Evolutionary conservation across 2,888 invertebrate species (phyloP), one percentile per base, ranked within the genome.

Genomic region (Encarsia formosa): DNA sequence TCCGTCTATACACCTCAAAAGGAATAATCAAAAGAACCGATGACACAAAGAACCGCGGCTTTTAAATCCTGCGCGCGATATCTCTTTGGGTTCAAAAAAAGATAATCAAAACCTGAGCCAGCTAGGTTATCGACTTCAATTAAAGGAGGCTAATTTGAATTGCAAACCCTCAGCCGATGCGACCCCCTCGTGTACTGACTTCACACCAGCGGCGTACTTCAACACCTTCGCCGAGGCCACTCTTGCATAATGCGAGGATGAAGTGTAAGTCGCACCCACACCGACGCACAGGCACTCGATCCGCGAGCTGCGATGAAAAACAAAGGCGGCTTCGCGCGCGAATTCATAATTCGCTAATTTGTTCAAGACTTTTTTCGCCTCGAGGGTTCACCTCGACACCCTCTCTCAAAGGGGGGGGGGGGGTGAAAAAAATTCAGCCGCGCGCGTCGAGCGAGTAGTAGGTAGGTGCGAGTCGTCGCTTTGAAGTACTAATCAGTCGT

Each of bases 321-420:
- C 40, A 51, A 40, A 51, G 40, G 8, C 13, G 9, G 15, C 23
- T 23, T 15, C 26, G 46, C 44, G 50, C 58, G 60, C 63, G 65
- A 64, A 69, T 67, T 65, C 64, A 65, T 69, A 70, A 71, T 68
- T 65, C 61, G 65, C 66, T 71, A 66, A 72, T 71, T 69, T 66
- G 64, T 62, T 66, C 63, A 62, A 67, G 66, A 63, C 66, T 66
- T 65, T 65, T 64, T 4, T 11, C 8, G 61, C 56, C 65, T 64
- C 65, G 61, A 49, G 49, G 16, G 38, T 23, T 20, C n/a, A 11
- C 22, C 3, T 9, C 13, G 35, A 11, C 24, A 5, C 38, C 5
- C 18, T 5, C 42, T 24, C 29, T 24, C 19, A 11, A 18, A n/a
- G 8, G 5, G 38, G 19, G 5, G 19, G 11, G 3, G n/a, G n/a